Conservation (phyloP, 1,140 invertebrate species). For the Mercenaria mercenaria region DNA sequence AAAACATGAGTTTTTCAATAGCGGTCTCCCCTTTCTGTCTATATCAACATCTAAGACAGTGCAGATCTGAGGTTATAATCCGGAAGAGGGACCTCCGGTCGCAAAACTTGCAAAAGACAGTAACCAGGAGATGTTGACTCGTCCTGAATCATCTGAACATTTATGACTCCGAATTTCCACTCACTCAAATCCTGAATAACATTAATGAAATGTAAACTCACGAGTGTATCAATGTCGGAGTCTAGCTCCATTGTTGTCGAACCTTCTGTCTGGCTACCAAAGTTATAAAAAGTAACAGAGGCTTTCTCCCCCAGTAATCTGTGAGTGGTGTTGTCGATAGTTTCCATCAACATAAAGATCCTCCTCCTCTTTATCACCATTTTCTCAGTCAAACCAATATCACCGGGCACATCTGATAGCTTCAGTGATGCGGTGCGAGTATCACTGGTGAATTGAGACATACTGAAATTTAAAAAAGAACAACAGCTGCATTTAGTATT, state of each 20-base stretch:
- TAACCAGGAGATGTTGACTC: neutral
- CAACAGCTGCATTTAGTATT: too few species aligned
- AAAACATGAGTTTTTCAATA: too few species aligned
- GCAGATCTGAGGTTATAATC: neutral
- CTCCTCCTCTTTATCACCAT: neutral
- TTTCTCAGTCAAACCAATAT: too few species aligned
- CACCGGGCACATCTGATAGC: too few species aligned
- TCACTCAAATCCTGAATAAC: neutral
- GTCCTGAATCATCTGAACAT: neutral
- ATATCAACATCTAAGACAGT: too few species aligned
- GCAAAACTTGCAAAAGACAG: neutral
- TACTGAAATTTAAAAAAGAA: too few species aligned
- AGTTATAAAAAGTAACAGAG: neutral
- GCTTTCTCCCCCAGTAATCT: neutral
- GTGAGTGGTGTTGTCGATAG: neutral
- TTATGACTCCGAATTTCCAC: neutral
- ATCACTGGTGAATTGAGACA: too few species aligned
- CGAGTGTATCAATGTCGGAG: neutral
- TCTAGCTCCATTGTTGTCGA: neutral
- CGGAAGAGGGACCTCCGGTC: neutral
- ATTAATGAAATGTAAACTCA: neutral
- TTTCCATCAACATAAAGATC: neutral
- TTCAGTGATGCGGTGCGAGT: too few species aligned
- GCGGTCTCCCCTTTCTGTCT: too few species aligned
- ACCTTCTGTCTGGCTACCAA: neutral